A percentile compares a stretch with the other conserved stretches of the same genome.
These are phyloP conservation scores for Indicator indicator DNA, from an alignment of 2,113 vertebrate species.

Conservation along the genomic window DNA sequence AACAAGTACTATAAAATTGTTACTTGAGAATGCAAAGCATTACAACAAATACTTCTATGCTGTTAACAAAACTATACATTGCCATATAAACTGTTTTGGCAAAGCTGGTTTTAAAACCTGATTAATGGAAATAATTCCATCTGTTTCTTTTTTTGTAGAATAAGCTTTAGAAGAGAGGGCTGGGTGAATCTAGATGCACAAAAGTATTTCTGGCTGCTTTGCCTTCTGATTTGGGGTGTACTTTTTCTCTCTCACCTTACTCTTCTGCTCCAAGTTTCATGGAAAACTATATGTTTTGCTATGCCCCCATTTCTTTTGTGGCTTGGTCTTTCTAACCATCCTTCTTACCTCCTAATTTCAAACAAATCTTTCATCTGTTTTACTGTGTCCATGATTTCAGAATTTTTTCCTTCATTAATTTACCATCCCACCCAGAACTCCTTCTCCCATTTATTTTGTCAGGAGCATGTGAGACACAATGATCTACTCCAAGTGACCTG, in stretches of 20 bases:
- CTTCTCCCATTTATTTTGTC: not conserved
- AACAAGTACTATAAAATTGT: not conserved
- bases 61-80: not conserved
- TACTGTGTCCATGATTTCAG: not conserved
- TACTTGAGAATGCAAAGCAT: not conserved
- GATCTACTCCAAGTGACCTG: not conserved
- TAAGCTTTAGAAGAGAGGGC: not conserved
- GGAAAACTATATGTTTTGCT: not conserved
- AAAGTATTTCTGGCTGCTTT: not conserved
- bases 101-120: not conserved
- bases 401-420: not conserved
- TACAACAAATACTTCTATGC: not conserved
- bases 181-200: not conserved
- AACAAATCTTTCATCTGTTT: not conserved
- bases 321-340: not conserved
- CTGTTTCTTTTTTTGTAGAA: not conserved
- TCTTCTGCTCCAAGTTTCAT: not conserved
- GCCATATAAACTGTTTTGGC: not conserved
- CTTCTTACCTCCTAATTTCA: not conserved
- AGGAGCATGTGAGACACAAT: not conserved
- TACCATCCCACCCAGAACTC: not conserved
- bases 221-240: not conserved
- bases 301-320: not conserved
- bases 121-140: not conserved
- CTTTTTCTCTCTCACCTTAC: not conserved